Conservation (phyloP, 2,888 invertebrate genomes). For the Drosophila cognata region DNA sequence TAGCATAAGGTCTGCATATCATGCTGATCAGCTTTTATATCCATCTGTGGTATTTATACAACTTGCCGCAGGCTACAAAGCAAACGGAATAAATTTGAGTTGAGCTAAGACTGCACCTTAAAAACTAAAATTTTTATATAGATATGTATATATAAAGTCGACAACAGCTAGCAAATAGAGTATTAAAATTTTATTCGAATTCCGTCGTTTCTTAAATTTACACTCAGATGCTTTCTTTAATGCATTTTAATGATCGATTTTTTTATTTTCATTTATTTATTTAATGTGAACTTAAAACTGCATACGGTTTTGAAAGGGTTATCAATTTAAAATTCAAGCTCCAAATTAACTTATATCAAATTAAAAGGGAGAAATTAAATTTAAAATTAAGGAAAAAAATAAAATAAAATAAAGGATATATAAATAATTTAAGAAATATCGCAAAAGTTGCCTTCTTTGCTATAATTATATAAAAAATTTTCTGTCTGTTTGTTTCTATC, state of each 20-base stretch:
- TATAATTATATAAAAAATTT: too few species aligned
- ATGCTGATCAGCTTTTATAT: constrained; percentile 50
- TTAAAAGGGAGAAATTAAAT: not conserved
- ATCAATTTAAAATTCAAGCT: not conserved
- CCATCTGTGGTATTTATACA: constrained; percentile 32
- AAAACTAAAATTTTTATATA: not conserved
- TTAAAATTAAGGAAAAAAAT: not conserved
- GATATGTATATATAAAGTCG: not conserved
- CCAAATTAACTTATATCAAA: not conserved
- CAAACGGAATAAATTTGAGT: constrained; percentile 35
- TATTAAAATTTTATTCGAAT: not conserved
- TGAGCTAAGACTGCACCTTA: constrained; percentile 9
- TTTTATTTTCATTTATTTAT: not conserved
- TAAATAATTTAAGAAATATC: too few species aligned
- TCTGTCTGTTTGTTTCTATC: too few species aligned
- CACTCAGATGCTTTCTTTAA: not conserved
- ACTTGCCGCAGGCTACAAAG: constrained; percentile 29
- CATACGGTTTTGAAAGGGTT: not conserved
- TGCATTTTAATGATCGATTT: not conserved
- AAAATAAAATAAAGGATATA: too few species aligned
- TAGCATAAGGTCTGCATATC: constrained; percentile 57
- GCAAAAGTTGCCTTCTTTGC: too few species aligned
- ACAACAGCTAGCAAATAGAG: not conserved
- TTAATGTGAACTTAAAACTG: not conserved
- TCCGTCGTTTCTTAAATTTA: too few species aligned